Evolutionary conservation across 1,140 invertebrate species (phyloP), one percentile per base, ranked within the genome.

Genomic region (Belonocnema kinseyi): DNA sequence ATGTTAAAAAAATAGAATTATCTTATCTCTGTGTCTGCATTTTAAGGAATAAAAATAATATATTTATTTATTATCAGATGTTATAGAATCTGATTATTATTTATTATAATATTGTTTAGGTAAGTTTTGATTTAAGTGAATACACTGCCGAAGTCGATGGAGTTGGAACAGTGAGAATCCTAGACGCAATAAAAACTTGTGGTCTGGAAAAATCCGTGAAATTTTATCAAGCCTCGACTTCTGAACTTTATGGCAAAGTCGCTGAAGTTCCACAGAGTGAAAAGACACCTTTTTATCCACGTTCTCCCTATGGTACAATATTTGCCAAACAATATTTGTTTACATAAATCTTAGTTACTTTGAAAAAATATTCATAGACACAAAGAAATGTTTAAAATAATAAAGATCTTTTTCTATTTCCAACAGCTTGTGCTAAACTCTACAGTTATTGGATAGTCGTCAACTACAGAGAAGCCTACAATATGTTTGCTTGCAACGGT

Each of bases 91-190:
- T 58, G 46, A 72, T 76, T 66, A 58, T 70, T 75, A 82, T 40
- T 76, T 58, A 33, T 74, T 74, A 51, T 50, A 46, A 79, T 77
- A 72, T 72, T 77, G 72, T 84, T 58, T 82, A 97, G 96, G 95
- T 97, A 46, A 97, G 96, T 0, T 99, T 99, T 90, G 98, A 99
- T 88, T 92, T 99, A 79, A 98, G 97, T 84, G 99, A 99, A 92
- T 99, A 99, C 86, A 99, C 99, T 4, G 98, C 98, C 0, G 98
- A 99, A 93, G 99, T 99, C 12, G 98, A 99, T 92, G 99, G 96
- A 7, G 94, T 99, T n/a, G 99, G 99, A 13, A 99, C 98, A 0
- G 92, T 99, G 8, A 92, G 99, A 80, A 91, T 99, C 14, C 91
- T 99, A 61, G 99, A 99, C 90, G 99, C 99, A 0, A 97, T 99